A percentile compares a stretch with the other conserved stretches of the same genome.
Conservation (phyloP, 30 jellyfish, hydroid and myxozoan genomes). For the Hydractinia symbiolongicarpus region DNA sequence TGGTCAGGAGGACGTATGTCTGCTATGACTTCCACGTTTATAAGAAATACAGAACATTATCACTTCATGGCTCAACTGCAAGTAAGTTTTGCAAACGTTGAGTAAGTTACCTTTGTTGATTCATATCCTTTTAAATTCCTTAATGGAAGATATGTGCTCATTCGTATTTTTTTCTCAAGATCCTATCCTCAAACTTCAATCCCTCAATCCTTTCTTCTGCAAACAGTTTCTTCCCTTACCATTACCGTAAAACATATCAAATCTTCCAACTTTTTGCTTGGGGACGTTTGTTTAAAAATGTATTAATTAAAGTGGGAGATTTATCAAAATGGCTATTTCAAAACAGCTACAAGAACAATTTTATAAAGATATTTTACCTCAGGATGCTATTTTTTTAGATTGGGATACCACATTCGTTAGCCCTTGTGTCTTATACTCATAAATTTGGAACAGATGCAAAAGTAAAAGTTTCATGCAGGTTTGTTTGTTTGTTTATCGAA, state of each 20-base stretch:
- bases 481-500: slow-evolving; percentile 7
- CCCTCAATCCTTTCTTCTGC: too few species aligned
- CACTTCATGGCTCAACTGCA: slow-evolving; percentile 60
- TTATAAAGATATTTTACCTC: background rate
- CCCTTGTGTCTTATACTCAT: slow-evolving; percentile 59
- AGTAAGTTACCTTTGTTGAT: too few species aligned
- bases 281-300: too few species aligned
- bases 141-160: too few species aligned
- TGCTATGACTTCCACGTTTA: slow-evolving; percentile 67
- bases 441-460: slow-evolving; percentile 49
- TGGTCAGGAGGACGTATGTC: slow-evolving; percentile 81
- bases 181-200: too few species aligned
- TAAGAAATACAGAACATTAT: slow-evolving; percentile 61
- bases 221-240: background rate
- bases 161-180: too few species aligned
- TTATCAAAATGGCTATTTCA: too few species aligned
- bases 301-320: too few species aligned
- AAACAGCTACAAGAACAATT: too few species aligned
- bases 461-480: slow-evolving; percentile 59
- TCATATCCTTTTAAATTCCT: too few species aligned
- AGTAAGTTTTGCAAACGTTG: slow-evolving; percentile 10
- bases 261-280: too few species aligned
- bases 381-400: slow-evolving; percentile 25
- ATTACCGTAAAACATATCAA: too few species aligned
- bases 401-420: slow-evolving; percentile 59